These are phyloP conservation scores for Cherax quadricarinatus DNA, from an alignment of 1,140 invertebrate species.

Conservation along the genomic window DNA sequence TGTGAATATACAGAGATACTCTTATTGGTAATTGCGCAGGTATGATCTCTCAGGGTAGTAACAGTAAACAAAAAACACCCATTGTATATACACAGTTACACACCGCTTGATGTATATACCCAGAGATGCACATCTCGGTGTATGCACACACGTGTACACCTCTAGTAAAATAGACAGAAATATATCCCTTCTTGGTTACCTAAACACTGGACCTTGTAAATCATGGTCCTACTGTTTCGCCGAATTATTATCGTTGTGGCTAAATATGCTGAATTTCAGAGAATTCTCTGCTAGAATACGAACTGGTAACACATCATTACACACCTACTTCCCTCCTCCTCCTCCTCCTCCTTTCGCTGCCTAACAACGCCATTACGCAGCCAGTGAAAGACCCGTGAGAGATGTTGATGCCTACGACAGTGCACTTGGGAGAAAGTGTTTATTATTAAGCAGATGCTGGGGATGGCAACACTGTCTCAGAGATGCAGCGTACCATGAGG, in stretches of 20 bases:
- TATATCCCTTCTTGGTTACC: too few species aligned
- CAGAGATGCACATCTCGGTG: too few species aligned
- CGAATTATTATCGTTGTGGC: too few species aligned
- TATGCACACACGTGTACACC: not conserved
- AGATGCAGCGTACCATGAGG: not conserved
- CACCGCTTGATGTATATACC: too few species aligned
- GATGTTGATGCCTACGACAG: slow-evolving; percentile 20
- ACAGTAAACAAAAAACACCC: too few species aligned
- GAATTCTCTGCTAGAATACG: not conserved
- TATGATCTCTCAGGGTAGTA: too few species aligned
- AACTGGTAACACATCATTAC: not conserved
- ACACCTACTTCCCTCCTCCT: not conserved
- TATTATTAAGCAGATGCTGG: slow-evolving; percentile 18
- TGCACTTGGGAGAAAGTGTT: slow-evolving; percentile 14
- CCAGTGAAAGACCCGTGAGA: not conserved
- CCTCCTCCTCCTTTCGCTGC: not conserved
- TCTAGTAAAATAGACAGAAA: not conserved
- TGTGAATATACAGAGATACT: too few species aligned
- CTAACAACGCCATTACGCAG: not conserved
- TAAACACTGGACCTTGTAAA: too few species aligned
- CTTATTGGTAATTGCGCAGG: too few species aligned
- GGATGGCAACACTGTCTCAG: not conserved
- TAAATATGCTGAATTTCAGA: not conserved
- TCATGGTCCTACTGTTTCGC: too few species aligned
- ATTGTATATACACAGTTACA: too few species aligned